Percentiles rank a stretch among this genome's conserved stretches.
Evolutionary conservation across 2,797 vertebrate genomes (phyloP).

Genomic region (Cossypha polioptera): DNA sequence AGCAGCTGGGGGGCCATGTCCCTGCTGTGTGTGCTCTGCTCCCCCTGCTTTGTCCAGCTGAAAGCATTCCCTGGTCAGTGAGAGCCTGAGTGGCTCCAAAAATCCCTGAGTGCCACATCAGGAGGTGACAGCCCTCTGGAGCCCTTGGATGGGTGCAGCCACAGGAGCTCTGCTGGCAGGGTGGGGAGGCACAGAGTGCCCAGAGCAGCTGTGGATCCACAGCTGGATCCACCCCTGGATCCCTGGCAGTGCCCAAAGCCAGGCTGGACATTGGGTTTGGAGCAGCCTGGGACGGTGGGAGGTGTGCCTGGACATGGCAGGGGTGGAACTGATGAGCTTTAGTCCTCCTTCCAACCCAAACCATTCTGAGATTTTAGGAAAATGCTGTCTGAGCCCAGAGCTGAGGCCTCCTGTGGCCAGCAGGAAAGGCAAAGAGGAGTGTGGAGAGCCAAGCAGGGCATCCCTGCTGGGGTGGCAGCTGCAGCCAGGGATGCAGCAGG

Average conservation of each 20-base stretch:
- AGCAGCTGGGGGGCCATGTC: background rate
- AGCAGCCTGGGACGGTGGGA: accelerated
- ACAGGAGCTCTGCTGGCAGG: background rate
- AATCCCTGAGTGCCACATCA: background rate
- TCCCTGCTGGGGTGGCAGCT: background rate
- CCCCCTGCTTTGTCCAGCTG: background rate
- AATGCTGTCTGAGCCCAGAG: background rate
- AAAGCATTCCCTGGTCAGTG: background rate
- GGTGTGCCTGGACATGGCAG: background rate
- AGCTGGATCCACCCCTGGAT: background rate
- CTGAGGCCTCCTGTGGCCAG: background rate
- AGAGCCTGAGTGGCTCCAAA: background rate
- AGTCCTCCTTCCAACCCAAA: background rate
- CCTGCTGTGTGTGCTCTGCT: background rate
- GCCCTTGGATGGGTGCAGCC: background rate
- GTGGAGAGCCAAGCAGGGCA: background rate
- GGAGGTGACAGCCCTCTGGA: background rate
- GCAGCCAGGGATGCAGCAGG: background rate
- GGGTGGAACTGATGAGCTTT: accelerated
- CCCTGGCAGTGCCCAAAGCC: background rate
- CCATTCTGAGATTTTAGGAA: background rate
- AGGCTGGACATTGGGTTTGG: background rate
- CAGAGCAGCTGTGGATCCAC: background rate
- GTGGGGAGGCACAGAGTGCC: background rate
- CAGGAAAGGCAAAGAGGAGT: background rate